Evolutionary conservation across 1,140 invertebrate species (phyloP).

Genomic region (Xylocopa sonorina): DNA sequence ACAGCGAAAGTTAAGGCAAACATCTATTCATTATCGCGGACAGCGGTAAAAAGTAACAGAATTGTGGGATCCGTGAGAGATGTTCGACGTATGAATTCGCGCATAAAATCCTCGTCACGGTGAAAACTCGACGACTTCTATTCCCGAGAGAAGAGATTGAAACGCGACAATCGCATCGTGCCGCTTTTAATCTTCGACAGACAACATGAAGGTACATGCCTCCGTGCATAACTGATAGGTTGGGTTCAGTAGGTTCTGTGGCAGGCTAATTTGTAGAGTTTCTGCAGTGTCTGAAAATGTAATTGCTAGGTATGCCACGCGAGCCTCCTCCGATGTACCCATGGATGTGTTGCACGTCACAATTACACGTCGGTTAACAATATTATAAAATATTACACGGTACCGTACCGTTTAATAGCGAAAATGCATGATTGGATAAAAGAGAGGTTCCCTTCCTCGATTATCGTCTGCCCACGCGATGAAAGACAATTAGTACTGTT

Average conservation of each 20-base stretch:
- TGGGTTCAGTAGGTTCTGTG: neutral
- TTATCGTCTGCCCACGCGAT: too few species aligned
- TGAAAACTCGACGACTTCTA: conserved; percentile 10
- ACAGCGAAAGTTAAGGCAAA: conserved; percentile 54
- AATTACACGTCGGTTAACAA: conserved; percentile 1
- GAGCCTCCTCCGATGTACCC: neutral
- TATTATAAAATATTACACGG: neutral
- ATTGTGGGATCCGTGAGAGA: conserved; percentile 22
- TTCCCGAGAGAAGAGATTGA: neutral
- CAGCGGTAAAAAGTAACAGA: conserved; percentile 28
- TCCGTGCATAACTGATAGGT: neutral
- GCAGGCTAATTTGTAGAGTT: neutral
- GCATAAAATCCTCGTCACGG: neutral
- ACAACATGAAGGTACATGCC: neutral
- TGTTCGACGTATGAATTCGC: conserved; percentile 2
- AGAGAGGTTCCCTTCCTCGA: neutral
- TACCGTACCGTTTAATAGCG: neutral
- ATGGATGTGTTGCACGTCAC: too few species aligned
- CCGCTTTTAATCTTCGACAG: neutral
- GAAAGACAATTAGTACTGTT: neutral
- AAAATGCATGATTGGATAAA: neutral
- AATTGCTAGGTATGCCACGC: neutral
- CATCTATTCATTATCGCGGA: conserved; percentile 30
- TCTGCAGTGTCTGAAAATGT: neutral
- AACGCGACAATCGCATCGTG: neutral